Evolutionary conservation across 2,113 vertebrate species (phyloP), one percentile per base, ranked within the genome.

Genomic region (Trinectes maculatus): DNA sequence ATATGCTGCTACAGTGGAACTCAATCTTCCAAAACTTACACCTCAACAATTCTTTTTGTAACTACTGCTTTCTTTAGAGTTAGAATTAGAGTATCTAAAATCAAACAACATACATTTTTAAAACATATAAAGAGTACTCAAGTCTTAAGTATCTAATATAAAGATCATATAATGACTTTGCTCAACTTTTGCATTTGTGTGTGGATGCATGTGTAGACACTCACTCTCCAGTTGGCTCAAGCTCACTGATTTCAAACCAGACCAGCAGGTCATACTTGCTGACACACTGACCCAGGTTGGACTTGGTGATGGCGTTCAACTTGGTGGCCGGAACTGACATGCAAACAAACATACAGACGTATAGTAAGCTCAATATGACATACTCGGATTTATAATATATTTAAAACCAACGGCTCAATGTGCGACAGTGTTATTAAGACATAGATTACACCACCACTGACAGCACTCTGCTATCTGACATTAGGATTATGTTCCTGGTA

Each of bases 161-260:
- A 39, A 21, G 2, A 43, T 18, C n/a, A 11, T n/a, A 0, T n/a
- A n/a, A n/a, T n/a, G n/a, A n/a, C n/a, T n/a, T 39, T 39, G 11
- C 11, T 21, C n/a, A 21, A 21, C 10, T 8, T 18, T 3, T 42
- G 13, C 33, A 18, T 15, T 47, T 48, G 19, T 0, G 2, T 36
- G 36, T 1, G 33, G 52, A 52, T 36, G 6, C 8, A 37, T 2
- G 34, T 16, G n/a, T n/a, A 3, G 29, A 74, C 2, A 96, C 97
- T 98, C 91, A 99, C 98, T 99, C 98, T 91, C 98, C 98, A 0
- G 98, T 99, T 18, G 97, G 96, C 88, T 99, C 98, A 91, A 99
- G 86, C 63, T 99, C 97, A 13, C 96, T 98, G 93, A 99, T 99
- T 92, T 99, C 98, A 88, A 99, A 98, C 98, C 98, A 99, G 39